Evolutionary conservation across 2,888 invertebrate species (phyloP).

Genomic region (Pterostichus niger): DNA sequence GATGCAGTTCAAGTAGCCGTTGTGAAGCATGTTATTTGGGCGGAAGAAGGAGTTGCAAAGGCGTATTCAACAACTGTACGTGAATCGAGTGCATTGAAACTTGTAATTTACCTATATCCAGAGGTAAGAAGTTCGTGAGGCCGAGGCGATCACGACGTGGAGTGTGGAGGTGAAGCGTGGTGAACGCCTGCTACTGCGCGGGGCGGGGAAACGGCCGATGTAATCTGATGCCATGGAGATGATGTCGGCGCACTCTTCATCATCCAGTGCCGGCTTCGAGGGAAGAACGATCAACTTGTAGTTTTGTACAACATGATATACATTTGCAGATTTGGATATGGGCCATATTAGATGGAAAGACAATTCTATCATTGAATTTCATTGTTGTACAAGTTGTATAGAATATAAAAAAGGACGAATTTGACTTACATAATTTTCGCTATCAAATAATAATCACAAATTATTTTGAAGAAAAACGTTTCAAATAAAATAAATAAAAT

Average conservation of each 20-base stretch:
- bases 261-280: not conserved
- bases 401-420: too few species aligned
- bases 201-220: not conserved
- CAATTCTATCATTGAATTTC: too few species aligned
- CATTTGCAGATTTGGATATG: too few species aligned
- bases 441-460: too few species aligned
- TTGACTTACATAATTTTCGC: too few species aligned
- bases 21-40: conserved; percentile 64
- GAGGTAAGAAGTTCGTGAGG: conserved; percentile 62
- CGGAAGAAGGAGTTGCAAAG: conserved; percentile 64
- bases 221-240: conserved; percentile 54
- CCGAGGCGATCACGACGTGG: conserved; percentile 16
- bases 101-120: conserved; percentile 65
- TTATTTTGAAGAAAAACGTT: too few species aligned
- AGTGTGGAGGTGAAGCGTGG: not conserved
- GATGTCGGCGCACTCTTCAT: conserved; percentile 51
- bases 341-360: too few species aligned
- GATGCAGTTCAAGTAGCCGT: conserved; percentile 56
- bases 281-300: too few species aligned
- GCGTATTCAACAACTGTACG: conserved; percentile 61
- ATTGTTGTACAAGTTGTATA: too few species aligned
- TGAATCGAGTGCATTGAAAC: conserved; percentile 65
- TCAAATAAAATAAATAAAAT: too few species aligned
- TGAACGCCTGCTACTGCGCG: not conserved
- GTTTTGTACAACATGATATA: too few species aligned